Conservation (phyloP, 2,113 vertebrate genomes). For the Aramus guarauna region DNA sequence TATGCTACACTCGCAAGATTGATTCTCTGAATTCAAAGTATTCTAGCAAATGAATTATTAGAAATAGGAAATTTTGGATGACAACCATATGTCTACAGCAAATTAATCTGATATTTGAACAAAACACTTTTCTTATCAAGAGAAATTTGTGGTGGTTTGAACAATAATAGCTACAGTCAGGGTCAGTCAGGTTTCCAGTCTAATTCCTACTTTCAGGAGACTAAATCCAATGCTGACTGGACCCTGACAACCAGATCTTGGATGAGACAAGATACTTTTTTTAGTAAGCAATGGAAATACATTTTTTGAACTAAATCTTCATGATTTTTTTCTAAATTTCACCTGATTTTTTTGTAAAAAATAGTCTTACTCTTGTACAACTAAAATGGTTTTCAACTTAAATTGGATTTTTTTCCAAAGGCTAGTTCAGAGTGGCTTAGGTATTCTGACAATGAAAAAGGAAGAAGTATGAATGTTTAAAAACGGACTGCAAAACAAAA, state of each 20-base stretch:
- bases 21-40: slow-evolving; percentile 54
- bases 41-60: slow-evolving; percentile 60
- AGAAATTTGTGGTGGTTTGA: background rate
- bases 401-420: background rate
- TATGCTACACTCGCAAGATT: slow-evolving; percentile 41
- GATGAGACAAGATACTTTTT: background rate
- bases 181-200: slow-evolving; percentile 18
- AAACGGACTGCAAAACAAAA: slow-evolving; percentile 22
- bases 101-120: slow-evolving; percentile 20
- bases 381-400: background rate
- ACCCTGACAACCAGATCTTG: background rate
- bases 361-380: background rate
- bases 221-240: background rate
- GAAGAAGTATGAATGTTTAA: background rate
- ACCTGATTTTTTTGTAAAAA: background rate
- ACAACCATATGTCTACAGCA: slow-evolving; percentile 4
- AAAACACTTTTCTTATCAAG: background rate
- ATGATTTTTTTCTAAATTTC: background rate
- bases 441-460: slow-evolving; percentile 21
- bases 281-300: background rate
- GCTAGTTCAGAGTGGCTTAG: background rate
- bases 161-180: background rate
- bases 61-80: slow-evolving; percentile 47
- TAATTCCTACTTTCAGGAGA: slow-evolving; percentile 5
- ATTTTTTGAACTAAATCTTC: background rate